Evolutionary conservation across 2,888 invertebrate genomes (phyloP).

Genomic region (Drosophila prostipennis): DNA sequence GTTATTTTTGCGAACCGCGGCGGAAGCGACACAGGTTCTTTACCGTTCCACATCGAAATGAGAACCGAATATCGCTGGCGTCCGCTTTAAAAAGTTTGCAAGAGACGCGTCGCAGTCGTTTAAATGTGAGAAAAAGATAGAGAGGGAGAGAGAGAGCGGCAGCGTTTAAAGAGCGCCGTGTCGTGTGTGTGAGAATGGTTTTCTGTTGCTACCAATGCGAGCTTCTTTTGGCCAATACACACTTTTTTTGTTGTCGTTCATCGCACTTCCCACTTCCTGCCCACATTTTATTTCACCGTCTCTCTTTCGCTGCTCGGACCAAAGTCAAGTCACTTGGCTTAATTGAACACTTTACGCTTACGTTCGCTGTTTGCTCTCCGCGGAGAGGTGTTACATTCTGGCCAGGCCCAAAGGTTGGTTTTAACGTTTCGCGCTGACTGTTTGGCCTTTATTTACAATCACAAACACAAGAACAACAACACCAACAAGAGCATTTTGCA

Average conservation of each 20-base stretch:
- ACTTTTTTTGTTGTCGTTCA: constrained; percentile 35
- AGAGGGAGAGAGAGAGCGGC: constrained; percentile 8
- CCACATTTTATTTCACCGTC: background rate
- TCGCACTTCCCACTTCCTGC: constrained; percentile 37
- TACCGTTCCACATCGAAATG: constrained; percentile 45
- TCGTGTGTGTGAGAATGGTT: constrained; percentile 38
- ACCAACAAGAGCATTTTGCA: constrained; percentile 26
- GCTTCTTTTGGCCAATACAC: constrained; percentile 41
- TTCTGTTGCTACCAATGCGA: constrained; percentile 19
- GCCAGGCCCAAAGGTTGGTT: constrained; percentile 31
- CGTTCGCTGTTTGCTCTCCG: constrained; percentile 12
- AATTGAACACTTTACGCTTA: constrained; percentile 36
- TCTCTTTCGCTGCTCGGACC: background rate
- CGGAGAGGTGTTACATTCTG: constrained; percentile 28
- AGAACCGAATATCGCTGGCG: constrained; percentile 48
- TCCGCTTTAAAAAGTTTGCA: constrained; percentile 55
- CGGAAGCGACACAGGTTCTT: constrained; percentile 44
- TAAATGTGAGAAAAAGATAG: background rate
- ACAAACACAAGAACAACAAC: constrained; percentile 25
- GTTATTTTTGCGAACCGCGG: constrained; percentile 39
- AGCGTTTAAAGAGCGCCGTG: constrained; percentile 14
- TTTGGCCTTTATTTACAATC: constrained; percentile 46
- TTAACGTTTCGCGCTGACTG: constrained; percentile 20
- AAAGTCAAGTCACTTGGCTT: constrained; percentile 19
- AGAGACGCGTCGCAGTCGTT: constrained; percentile 32